A percentile compares a stretch with the other conserved stretches of the same genome.
These are phyloP conservation scores for Yponomeuta cagnagella DNA, from an alignment of 2,888 invertebrate species.

Conservation along the genomic window DNA sequence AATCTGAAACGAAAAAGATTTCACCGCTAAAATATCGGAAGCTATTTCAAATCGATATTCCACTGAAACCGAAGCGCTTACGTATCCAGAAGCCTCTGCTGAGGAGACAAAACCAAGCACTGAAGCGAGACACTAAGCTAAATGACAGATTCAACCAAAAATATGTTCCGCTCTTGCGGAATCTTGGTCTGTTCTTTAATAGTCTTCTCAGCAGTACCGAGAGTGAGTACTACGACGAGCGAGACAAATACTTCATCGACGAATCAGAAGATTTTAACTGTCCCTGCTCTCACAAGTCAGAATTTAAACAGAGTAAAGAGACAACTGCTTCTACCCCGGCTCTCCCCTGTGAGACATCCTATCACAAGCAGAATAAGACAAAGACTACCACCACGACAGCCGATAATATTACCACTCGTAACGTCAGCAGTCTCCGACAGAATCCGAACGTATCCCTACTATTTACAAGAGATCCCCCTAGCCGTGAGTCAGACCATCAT, in stretches of 20 bases:
- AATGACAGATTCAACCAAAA: constrained; percentile 20
- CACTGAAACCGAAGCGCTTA: constrained; percentile 47
- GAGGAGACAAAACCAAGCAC: constrained; percentile 41
- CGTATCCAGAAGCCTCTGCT: constrained; percentile 32
- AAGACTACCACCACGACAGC: constrained; percentile 51
- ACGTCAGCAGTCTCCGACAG: constrained; percentile 62
- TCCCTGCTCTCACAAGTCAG: constrained; percentile 32
- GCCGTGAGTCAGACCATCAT: constrained; percentile 65
- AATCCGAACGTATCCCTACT: constrained; percentile 65
- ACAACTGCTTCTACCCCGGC: constrained; percentile 52
- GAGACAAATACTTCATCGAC: constrained; percentile 28
- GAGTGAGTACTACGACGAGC: constrained; percentile 37
- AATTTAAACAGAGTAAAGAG: constrained; percentile 46
- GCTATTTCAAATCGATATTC: constrained; percentile 45
- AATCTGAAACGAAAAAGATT: constrained; percentile 2
- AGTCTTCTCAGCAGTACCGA: constrained; percentile 50
- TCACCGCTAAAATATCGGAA: constrained; percentile 46
- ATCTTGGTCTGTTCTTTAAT: constrained; percentile 59
- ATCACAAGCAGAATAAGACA: constrained; percentile 36
- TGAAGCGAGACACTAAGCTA: constrained; percentile 44
- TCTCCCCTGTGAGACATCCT: constrained; percentile 43
- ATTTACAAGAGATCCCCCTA: constrained; percentile 68
- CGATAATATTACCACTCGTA: constrained; percentile 56
- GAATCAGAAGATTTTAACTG: constrained; percentile 32
- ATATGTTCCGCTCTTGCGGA: constrained; percentile 59